Percentiles rank a stretch among this genome's conserved stretches.
Conservation (phyloP, 2,888 invertebrate species). For the Incurvaria masculella region DNA sequence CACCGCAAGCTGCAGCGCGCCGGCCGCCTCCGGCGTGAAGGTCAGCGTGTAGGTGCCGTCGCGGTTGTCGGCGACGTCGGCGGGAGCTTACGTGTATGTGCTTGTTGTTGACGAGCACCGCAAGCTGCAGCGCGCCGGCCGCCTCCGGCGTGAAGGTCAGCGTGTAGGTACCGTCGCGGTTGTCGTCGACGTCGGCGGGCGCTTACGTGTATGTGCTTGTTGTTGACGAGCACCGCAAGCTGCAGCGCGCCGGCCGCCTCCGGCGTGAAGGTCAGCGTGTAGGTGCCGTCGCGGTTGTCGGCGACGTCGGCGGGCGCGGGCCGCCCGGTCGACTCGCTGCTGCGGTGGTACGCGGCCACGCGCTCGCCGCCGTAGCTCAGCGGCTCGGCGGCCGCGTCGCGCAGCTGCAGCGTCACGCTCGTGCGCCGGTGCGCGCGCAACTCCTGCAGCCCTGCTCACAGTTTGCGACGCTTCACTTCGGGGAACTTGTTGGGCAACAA, state of each 20-base stretch:
- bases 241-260: conserved; percentile 62
- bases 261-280: conserved; percentile 58
- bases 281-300: conserved; percentile 64
- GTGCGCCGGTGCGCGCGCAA: conserved; percentile 62
- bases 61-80: background rate
- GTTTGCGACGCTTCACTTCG: no score
- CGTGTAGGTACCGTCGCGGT: conserved; percentile 62
- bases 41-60: background rate
- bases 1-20: no score
- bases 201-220: conserved; percentile 62
- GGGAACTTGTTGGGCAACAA: no score
- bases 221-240: conserved; percentile 60
- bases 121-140: conserved; percentile 61
- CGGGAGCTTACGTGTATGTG: conserved; percentile 57
- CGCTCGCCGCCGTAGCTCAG: conserved; percentile 66
- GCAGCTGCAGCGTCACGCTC: conserved; percentile 57
- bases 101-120: conserved; percentile 60
- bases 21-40: no score
- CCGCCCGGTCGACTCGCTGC: conserved; percentile 37
- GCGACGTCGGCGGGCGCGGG: conserved; percentile 49
- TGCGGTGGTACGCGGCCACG: conserved; percentile 53
- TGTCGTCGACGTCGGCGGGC: conserved; percentile 50
- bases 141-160: conserved; percentile 60
- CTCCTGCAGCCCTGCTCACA: conserved; percentile 56
- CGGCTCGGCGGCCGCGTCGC: conserved; percentile 60